phyloP scores from a whole-genome alignment of 2,888 invertebrate species.

The Eupithecia exiguata region DNA sequence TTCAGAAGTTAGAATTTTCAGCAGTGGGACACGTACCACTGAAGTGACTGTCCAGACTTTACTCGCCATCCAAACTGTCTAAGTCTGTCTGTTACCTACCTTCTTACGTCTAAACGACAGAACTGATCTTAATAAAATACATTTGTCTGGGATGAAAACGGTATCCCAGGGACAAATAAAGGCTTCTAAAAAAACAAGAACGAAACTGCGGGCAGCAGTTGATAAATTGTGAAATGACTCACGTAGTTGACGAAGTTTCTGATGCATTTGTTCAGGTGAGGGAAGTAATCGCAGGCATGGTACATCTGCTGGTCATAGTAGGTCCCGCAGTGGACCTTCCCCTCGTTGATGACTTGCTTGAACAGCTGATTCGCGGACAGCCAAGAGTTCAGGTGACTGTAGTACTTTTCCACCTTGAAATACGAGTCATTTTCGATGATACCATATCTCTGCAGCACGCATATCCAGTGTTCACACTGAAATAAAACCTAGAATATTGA shows the following conservation, averaged over 20 bases:
- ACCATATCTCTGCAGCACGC: not conserved
- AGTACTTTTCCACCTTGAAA: not conserved
- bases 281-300: constrained; percentile 13
- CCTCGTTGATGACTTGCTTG: not conserved
- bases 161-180: too few relatives aligned
- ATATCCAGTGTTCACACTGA: constrained; percentile 16
- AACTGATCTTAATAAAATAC: too few relatives aligned
- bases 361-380: not conserved
- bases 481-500: not conserved
- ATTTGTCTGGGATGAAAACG: too few relatives aligned
- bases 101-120: too few relatives aligned
- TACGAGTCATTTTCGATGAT: constrained; percentile 6
- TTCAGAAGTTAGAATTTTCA: too few relatives aligned
- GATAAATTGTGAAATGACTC: not conserved
- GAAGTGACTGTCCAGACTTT: too few relatives aligned
- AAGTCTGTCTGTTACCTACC: too few relatives aligned
- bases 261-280: constrained; percentile 10
- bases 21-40: too few relatives aligned
- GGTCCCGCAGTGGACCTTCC: not conserved
- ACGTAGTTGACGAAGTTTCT: constrained; percentile 10
- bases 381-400: not conserved
- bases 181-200: too few relatives aligned
- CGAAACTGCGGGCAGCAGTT: too few relatives aligned
- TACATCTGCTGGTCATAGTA: constrained; percentile 12
- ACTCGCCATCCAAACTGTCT: too few relatives aligned